phyloP scores from a whole-genome alignment of 2,888 invertebrate genomes.

The Helicoverpa assulta region DNA sequence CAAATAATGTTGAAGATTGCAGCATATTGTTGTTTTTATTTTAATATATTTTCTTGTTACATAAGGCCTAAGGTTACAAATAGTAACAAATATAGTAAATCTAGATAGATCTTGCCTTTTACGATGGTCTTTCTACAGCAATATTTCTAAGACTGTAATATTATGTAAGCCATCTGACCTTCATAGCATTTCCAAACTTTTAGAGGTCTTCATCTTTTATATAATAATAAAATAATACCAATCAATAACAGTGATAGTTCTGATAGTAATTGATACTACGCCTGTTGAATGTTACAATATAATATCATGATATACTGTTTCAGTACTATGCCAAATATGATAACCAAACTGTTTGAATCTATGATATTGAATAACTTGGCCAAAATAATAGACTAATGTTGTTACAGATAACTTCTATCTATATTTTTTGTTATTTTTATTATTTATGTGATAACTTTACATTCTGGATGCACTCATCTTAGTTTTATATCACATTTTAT shows the following conservation, averaged over 20 bases:
- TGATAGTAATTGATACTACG: conserved; percentile 58
- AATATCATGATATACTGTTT: conserved; percentile 39
- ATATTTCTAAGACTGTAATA: conserved; percentile 58
- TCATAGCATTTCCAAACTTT: conserved; percentile 52
- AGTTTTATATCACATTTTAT: conserved; percentile 54
- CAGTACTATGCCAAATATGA: conserved; percentile 68
- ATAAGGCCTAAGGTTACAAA: conserved; percentile 55
- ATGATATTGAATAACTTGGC: conserved; percentile 64
- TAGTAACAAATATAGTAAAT: conserved; percentile 44
- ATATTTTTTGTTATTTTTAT: conserved; percentile 42
- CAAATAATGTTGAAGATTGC: conserved; percentile 64
- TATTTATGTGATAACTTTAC: conserved; percentile 43
- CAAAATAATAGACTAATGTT: conserved; percentile 64
- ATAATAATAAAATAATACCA: conserved; percentile 53
- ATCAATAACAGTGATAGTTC: conserved; percentile 49
- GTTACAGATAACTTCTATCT: conserved; percentile 41
- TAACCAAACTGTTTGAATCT: conserved; percentile 70
- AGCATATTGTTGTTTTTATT: conserved; percentile 62
- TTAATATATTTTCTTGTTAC: conserved; percentile 64
- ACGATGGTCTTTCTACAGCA: conserved; percentile 50
- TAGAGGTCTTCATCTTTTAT: conserved; percentile 57
- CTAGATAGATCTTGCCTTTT: conserved; percentile 55
- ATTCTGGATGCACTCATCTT: conserved; percentile 51
- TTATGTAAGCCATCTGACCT: conserved; percentile 48
- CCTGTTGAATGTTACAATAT: conserved; percentile 57